phyloP scores from a whole-genome alignment of 2,113 vertebrate genomes.

The Zonotrichia leucophrys region DNA sequence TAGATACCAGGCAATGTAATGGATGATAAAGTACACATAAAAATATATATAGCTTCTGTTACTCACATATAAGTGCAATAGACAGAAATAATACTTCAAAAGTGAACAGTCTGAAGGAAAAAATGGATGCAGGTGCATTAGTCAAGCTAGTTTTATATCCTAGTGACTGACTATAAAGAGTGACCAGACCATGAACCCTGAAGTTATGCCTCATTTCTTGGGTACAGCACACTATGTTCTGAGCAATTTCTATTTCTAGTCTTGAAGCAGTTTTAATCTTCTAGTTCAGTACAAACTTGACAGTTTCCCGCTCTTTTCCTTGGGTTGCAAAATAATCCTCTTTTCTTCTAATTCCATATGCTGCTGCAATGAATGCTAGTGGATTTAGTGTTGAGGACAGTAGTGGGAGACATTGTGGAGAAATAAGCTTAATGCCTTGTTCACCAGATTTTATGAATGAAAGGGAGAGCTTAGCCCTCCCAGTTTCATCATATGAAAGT shows the following conservation, averaged over 20 bases:
- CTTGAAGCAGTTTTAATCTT: constrained; percentile 25
- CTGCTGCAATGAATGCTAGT: not conserved
- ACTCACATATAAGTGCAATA: not conserved
- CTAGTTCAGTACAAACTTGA: constrained; percentile 20
- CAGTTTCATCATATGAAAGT: not conserved
- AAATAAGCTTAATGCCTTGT: not conserved
- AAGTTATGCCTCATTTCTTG: constrained; percentile 53
- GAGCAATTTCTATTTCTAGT: constrained; percentile 66
- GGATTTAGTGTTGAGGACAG: not conserved
- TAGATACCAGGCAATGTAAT: not conserved
- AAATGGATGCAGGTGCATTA: constrained; percentile 72
- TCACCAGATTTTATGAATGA: not conserved
- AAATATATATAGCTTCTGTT: not conserved
- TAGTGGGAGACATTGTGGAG: not conserved
- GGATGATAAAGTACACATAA: not conserved
- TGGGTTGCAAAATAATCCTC: not conserved
- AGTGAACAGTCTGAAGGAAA: constrained; percentile 30
- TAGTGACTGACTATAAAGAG: constrained; percentile 65
- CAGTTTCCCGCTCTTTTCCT: not conserved
- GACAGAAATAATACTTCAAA: not conserved
- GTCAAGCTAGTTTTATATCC: constrained; percentile 68
- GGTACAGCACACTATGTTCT: constrained; percentile 63
- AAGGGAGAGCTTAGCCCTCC: not conserved
- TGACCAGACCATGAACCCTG: constrained; percentile 73
- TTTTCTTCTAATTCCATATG: not conserved